Evolutionary conservation across 2,797 vertebrate species (phyloP), one percentile per base, ranked within the genome.

Genomic region (Setipinna tenuifilis): DNA sequence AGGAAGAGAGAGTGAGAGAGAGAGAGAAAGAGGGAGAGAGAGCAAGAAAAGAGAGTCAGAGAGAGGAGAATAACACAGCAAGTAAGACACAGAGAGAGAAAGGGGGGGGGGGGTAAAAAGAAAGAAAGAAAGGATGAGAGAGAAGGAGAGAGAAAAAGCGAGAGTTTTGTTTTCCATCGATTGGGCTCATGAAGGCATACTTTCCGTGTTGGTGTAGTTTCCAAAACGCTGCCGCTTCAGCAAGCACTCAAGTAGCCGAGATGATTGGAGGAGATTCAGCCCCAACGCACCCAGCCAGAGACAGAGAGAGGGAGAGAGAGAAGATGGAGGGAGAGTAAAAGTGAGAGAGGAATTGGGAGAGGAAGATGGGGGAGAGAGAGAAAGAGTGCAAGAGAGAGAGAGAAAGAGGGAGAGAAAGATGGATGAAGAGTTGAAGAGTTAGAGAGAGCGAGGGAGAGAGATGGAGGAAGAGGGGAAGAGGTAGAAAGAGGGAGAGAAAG

Each of bases 121-220:
- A 58, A 58, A 58, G 57, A 35, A 21, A 62, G n/a, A 71, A 25
- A 71, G 65, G 16, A 23, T 28, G 65, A 68, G 25, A 68, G 25
- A 31, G 65, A 16, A 0, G 28, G 65, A 68, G 23, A 68, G 65
- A 68, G 25, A 28, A 23, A 28, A 10, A 68, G 65, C 25, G 25
- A 68, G 25, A 31, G 25, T 28, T 28, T 71, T 28, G 28, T 71
- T 71, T 71, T 71, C 65, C 65, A 71, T 31, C 25, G 81, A 87
- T 85, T 19, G 71, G 86, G 83, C 87, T 86, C 0, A 11, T 86
- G 28, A 80, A 80, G 86, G 46, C 87, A 89, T 85, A 89, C 82
- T 91, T 92, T 94, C 92, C 91, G 87, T 89, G 87, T 89, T 81
- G 82, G 65, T 92, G 89, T 87, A 90, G 87, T 90, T 90, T 82